Percentiles rank a stretch among this genome's conserved stretches.
Conservation (phyloP, 2,113 vertebrate genomes). For the Hoplias malabaricus region DNA sequence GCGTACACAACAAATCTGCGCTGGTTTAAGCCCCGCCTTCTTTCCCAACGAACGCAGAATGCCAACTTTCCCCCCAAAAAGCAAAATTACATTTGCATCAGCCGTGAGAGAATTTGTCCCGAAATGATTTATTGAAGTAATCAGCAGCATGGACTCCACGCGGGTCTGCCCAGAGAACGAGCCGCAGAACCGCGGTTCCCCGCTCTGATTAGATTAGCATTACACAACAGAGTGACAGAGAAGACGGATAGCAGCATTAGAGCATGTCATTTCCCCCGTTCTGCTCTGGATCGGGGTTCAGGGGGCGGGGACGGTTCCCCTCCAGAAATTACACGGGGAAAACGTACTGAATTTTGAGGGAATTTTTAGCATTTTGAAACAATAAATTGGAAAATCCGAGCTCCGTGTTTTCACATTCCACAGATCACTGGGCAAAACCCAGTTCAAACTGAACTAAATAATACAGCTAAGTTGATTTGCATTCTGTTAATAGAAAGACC, state of each 20-base stretch:
- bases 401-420: too few relatives aligned
- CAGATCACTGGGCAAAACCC: too few relatives aligned
- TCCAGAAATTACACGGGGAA: constrained; percentile 37
- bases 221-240: constrained; percentile 85
- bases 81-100: constrained; percentile 85
- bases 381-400: not conserved
- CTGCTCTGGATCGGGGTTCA: constrained; percentile 60
- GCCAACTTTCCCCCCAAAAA: constrained; percentile 56
- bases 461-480: too few relatives aligned
- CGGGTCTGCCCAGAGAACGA: not conserved
- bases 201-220: constrained; percentile 90
- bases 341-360: constrained; percentile 3
- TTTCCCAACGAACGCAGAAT: constrained; percentile 13
- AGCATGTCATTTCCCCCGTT: constrained; percentile 79
- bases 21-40: constrained; percentile 52
- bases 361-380: not conserved
- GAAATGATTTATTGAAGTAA: constrained; percentile 82
- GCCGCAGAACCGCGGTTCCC: constrained; percentile 61
- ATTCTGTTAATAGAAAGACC: too few relatives aligned
- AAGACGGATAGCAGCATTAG: constrained; percentile 93
- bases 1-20: constrained; percentile 78
- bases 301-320: not conserved
- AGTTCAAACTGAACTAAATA: too few relatives aligned
- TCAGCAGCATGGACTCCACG: constrained; percentile 60
- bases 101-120: constrained; percentile 78